Evolutionary conservation across 2,888 invertebrate species (phyloP), one percentile per base, ranked within the genome.

Genomic region (Terebella lapidaria): DNA sequence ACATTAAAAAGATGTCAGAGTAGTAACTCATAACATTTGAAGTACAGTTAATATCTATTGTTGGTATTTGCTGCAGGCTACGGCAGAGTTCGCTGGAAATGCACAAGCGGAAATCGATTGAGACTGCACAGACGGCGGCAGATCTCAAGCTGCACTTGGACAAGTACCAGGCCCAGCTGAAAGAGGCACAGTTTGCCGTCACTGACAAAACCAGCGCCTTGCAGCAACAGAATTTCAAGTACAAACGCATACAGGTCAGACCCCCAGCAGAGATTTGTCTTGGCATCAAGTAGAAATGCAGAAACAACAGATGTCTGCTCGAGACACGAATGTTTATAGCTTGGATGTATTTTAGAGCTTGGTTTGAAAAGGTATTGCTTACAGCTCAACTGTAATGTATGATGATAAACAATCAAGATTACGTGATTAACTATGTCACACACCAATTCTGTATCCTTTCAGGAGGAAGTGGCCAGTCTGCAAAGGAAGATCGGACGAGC

Each of bases 121-220:
- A 97, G 82, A 92, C 91, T 59, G 93, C 96, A 0, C 97, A 97
- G 81, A 93, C 94, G 5, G 94, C 96, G 0, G 94, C 94, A 0
- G 97, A 97, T 82, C 85, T 97, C 27, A 95, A 96, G 81, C 85
- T 97, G 67, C 95, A 96, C 86, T 85, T 96, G 65, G 96, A 97
- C 81, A 96, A 97, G 81, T 95, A 96, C 80, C 94, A 94, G 82
- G 90, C 94, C 4, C 96, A 97, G 83, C 91, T 97, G 89, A 94
- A 94, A 74, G 96, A 96, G 80, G 94, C 94, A 1, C 95, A 96
- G 75, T 91, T 91, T 76, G 92, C 94, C 2, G 94, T 97, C 5
- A 93, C 94, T 0, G 95, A 97, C 78, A 97, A 97, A 81, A 95
- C 96, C 0, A 91, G 91, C 75, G 90, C 94, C 0, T 83, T 96